Evolutionary conservation across 1,140 invertebrate genomes (phyloP).

Genomic region (Popillia japonica): DNA sequence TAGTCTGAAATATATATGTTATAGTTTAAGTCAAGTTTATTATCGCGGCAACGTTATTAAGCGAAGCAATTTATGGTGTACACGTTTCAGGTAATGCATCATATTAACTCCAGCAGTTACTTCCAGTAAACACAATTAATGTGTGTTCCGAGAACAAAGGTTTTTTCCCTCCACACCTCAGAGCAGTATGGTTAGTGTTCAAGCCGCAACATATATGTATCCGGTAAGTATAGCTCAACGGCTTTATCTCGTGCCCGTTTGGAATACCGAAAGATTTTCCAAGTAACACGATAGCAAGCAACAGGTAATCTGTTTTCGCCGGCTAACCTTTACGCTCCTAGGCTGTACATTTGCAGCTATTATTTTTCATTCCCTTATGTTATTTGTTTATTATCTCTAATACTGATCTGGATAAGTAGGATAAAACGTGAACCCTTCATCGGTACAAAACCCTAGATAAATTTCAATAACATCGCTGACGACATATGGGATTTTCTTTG

Average conservation of each 20-base stretch:
- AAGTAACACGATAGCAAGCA: constrained; percentile 8
- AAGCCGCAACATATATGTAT: constrained; percentile 20
- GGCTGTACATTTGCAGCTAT: too few relatives aligned
- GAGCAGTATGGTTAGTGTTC: constrained; percentile 9
- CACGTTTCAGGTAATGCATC: constrained; percentile 34
- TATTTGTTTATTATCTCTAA: too few relatives aligned
- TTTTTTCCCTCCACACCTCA: background rate
- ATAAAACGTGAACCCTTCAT: too few relatives aligned
- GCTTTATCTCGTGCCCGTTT: constrained; percentile 17
- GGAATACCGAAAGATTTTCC: constrained; percentile 22
- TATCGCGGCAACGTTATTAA: constrained; percentile 24
- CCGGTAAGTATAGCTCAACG: constrained; percentile 16
- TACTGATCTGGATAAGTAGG: too few relatives aligned
- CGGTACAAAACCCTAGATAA: too few relatives aligned
- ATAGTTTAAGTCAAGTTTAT: constrained; percentile 35
- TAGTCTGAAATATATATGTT: constrained; percentile 24
- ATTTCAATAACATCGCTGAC: too few relatives aligned
- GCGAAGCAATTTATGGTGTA: constrained; percentile 25
- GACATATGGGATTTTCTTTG: too few relatives aligned
- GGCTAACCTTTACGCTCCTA: background rate
- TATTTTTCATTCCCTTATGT: too few relatives aligned
- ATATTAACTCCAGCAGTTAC: constrained; percentile 34
- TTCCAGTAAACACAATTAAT: constrained; percentile 25
- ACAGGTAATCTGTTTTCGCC: constrained; percentile 17
- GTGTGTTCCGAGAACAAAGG: background rate